phyloP scores from a whole-genome alignment of 1,140 invertebrate genomes.

The Drosophila ohnishii region DNA sequence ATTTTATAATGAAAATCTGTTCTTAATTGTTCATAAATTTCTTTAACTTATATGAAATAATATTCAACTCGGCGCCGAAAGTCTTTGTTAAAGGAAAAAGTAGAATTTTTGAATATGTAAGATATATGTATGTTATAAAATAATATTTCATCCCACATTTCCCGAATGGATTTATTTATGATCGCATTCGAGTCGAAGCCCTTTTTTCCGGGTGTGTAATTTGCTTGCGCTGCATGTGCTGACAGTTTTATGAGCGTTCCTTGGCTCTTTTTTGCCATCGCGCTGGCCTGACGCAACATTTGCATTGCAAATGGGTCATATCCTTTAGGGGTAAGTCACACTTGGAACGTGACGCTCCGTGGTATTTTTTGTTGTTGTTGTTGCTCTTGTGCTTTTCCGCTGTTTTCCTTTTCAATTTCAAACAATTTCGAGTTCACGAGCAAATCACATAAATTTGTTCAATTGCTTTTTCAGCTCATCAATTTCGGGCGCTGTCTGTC shows the following conservation, averaged over 20 bases:
- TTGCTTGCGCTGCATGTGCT: constrained; percentile 35
- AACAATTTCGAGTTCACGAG: constrained; percentile 17
- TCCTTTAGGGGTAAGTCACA: constrained; percentile 69
- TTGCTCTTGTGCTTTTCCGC: constrained; percentile 13
- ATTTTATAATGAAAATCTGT: neutral
- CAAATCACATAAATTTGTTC: constrained; percentile 65
- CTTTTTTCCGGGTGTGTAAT: constrained; percentile 21
- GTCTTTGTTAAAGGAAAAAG: neutral
- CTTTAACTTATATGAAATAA: neutral
- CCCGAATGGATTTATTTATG: constrained; percentile 4
- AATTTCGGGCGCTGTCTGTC: constrained; percentile 41
- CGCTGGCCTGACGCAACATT: constrained; percentile 53
- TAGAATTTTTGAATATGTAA: neutral
- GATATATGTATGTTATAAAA: neutral
- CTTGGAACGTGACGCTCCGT: constrained; percentile 49
- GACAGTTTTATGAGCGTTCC: constrained; percentile 61
- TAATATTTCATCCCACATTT: neutral
- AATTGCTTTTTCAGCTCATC: constrained; percentile 72
- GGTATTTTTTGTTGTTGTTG: neutral
- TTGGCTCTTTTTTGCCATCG: constrained; percentile 8
- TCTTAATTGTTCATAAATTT: neutral
- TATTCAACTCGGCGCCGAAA: neutral
- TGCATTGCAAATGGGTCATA: constrained; percentile 74
- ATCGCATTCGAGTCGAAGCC: neutral
- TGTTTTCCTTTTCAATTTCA: constrained; percentile 43